phyloP scores from a whole-genome alignment of 2,888 invertebrate genomes.

The Andrena flavipes region DNA sequence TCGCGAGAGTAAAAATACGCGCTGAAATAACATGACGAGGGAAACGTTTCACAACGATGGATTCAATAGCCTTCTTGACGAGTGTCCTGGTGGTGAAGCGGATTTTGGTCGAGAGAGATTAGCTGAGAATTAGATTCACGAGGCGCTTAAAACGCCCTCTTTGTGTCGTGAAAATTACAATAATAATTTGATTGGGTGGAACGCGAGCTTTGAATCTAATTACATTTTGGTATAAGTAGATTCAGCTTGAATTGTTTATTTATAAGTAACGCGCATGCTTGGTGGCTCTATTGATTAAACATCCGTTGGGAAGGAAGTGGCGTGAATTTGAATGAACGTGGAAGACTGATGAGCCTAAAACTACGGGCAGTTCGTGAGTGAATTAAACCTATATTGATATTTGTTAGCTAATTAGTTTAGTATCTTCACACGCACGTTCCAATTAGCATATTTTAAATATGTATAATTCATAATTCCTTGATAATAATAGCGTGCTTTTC shows the following conservation, averaged over 20 bases:
- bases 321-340: not conserved
- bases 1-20: constrained; percentile 22
- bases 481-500: too few relatives aligned
- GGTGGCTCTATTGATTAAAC: not conserved
- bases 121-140: constrained; percentile 1
- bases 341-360: not conserved
- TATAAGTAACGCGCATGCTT: not conserved
- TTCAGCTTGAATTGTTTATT: not conserved
- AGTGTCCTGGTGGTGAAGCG: not conserved
- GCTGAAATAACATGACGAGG: not conserved
- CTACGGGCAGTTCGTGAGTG: too few relatives aligned
- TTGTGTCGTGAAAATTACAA: not conserved
- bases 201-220: not conserved
- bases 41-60: not conserved
- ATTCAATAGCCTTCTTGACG: not conserved
- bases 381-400: too few relatives aligned
- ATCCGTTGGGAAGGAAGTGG: not conserved
- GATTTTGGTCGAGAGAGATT: constrained; percentile 15
- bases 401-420: too few relatives aligned
- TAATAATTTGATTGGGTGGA: not conserved
- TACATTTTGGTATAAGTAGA: not conserved
- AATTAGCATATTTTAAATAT: too few relatives aligned
- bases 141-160: not conserved
- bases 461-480: too few relatives aligned
- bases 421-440: too few relatives aligned